Conservation (phyloP, 2,113 vertebrate species). For the Rynchops niger region DNA sequence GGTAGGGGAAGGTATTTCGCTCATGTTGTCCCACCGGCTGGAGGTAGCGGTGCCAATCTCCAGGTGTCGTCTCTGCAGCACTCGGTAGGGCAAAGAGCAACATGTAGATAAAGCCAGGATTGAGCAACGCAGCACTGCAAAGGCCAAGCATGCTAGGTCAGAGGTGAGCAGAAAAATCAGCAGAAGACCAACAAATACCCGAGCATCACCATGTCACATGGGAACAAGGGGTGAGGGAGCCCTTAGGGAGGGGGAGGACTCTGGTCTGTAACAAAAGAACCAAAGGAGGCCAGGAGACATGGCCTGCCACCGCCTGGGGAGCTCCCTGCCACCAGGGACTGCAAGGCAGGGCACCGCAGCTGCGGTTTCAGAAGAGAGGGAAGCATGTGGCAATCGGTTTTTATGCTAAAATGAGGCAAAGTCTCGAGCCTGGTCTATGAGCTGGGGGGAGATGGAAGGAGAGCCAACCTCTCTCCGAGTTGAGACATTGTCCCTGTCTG, state of each 20-base stretch:
- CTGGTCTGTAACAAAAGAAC: not conserved
- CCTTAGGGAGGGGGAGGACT: not conserved
- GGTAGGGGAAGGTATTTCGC: not conserved
- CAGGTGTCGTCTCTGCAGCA: constrained; percentile 33
- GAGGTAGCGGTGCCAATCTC: constrained; percentile 15
- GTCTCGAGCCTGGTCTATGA: not conserved
- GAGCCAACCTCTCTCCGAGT: not conserved
- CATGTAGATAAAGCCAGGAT: constrained; percentile 33
- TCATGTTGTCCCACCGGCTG: constrained; percentile 20
- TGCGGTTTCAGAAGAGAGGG: not conserved
- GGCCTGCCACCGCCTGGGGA: not conserved
- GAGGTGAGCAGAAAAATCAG: constrained; percentile 44
- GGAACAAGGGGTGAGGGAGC: not conserved
- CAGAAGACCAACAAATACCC: constrained; percentile 19
- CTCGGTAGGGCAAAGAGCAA: constrained; percentile 64
- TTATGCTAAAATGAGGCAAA: not conserved
- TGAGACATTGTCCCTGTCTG: not conserved
- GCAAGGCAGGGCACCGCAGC: not conserved
- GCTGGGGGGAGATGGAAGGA: not conserved
- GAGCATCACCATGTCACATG: constrained; percentile 6
- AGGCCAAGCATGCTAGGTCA: constrained; percentile 49
- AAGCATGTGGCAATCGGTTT: not conserved
- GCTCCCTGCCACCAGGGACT: not conserved
- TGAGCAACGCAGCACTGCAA: constrained; percentile 49
- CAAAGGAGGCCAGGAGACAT: not conserved